These are phyloP conservation scores for Octopus sinensis DNA, from an alignment of 1,140 invertebrate species.

Conservation along the genomic window DNA sequence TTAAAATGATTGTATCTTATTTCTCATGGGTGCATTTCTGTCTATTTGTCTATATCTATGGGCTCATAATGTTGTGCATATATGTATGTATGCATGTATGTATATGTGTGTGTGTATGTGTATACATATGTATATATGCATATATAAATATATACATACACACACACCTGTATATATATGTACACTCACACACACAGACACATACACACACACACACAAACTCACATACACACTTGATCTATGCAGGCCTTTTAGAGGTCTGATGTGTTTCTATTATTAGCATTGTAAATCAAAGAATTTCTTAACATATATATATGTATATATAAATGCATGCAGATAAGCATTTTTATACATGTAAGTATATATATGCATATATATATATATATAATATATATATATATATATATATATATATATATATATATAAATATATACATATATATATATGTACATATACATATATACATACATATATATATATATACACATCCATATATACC, in stretches of 20 bases:
- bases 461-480: neutral
- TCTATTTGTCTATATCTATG: too few relatives aligned
- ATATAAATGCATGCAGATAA: neutral
- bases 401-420: slow-evolving; percentile 13
- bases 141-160: neutral
- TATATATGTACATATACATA: neutral
- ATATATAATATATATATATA: slow-evolving; percentile 8
- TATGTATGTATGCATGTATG: slow-evolving; percentile 7
- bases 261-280: too few relatives aligned
- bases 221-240: neutral
- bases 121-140: neutral
- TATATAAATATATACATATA: neutral
- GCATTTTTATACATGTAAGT: neutral
- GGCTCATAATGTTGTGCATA: too few relatives aligned
- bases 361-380: neutral
- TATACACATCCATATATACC: neutral
- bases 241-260: neutral
- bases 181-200: neutral
- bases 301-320: neutral
- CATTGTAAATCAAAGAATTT: neutral
- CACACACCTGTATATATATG: neutral
- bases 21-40: too few relatives aligned
- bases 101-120: neutral
- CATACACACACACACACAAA: neutral
- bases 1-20: too few relatives aligned